Percentiles rank a stretch among this genome's conserved stretches.
Conservation (phyloP, 2,888 invertebrate genomes). For the Rutpela maculata region DNA sequence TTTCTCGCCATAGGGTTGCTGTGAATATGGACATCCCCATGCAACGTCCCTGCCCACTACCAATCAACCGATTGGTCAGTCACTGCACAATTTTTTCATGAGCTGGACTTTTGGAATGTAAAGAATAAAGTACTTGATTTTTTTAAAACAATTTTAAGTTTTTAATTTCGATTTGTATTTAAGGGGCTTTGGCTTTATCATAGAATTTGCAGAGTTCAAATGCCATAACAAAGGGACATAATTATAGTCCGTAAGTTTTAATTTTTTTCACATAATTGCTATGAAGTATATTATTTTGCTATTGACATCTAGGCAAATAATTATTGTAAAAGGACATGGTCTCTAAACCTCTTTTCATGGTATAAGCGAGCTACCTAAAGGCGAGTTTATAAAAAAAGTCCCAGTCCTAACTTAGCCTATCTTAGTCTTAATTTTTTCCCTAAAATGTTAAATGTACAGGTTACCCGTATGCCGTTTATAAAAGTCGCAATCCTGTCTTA, state of each 20-base stretch:
- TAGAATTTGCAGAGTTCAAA: constrained; percentile 34
- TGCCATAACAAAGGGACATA: background rate
- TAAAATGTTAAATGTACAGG: no score
- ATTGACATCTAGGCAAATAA: background rate
- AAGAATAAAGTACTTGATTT: constrained; percentile 61
- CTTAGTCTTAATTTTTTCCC: no score
- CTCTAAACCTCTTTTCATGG: background rate
- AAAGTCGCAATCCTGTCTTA: no score
- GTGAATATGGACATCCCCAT: constrained; percentile 69
- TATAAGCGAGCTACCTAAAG: background rate
- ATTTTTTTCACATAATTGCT: background rate
- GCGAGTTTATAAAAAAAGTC: no score
- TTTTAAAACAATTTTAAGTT: constrained; percentile 50
- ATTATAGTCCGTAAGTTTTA: background rate
- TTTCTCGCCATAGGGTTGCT: constrained; percentile 74
- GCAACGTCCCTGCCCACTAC: constrained; percentile 65
- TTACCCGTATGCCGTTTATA: no score
- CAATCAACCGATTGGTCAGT: constrained; percentile 71
- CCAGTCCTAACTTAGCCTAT: no score
- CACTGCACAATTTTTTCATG: constrained; percentile 65
- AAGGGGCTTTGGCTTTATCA: constrained; percentile 43
- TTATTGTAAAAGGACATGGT: background rate
- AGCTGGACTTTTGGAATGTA: constrained; percentile 66
- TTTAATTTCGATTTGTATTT: constrained; percentile 30
- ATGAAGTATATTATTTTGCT: background rate